Percentiles rank a stretch among this genome's conserved stretches.
Conservation (phyloP, 2,113 vertebrate species). For the Alaudala cheleensis region DNA sequence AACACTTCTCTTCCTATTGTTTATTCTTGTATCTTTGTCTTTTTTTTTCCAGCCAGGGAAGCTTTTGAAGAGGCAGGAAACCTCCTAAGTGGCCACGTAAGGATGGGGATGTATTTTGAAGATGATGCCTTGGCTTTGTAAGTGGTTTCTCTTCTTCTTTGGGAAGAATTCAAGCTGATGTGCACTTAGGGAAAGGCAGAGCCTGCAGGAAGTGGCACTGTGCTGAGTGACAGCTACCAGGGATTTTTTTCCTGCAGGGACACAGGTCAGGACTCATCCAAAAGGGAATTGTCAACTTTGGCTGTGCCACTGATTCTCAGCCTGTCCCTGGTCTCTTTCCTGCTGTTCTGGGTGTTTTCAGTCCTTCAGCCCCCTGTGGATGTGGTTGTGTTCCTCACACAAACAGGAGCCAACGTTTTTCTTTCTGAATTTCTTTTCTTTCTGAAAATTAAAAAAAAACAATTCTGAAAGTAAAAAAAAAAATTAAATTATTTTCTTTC, state of each 20-base stretch:
- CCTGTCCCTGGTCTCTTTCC: not conserved
- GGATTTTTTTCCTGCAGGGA: not conserved
- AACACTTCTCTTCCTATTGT: not conserved
- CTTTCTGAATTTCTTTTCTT: too few species aligned
- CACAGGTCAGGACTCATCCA: not conserved
- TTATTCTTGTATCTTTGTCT: not conserved
- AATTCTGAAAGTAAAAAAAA: too few species aligned
- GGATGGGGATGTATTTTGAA: constrained; percentile 79
- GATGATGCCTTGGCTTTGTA: constrained; percentile 71
- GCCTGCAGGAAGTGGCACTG: not conserved
- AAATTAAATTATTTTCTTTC: too few species aligned
- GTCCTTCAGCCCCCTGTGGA: not conserved
- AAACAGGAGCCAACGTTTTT: not conserved
- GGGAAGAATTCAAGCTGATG: not conserved
- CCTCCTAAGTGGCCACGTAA: constrained; percentile 77
- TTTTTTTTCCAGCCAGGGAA: constrained; percentile 67
- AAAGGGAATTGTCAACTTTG: not conserved
- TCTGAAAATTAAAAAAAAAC: not conserved
- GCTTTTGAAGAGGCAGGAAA: constrained; percentile 80
- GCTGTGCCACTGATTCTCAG: not conserved
- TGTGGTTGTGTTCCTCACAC: not conserved
- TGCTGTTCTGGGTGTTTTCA: not conserved
- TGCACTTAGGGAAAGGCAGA: not conserved
- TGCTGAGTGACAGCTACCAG: not conserved
- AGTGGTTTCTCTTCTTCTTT: constrained; percentile 39